These are phyloP conservation scores for Drosophila watanabei DNA, from an alignment of 1,140 invertebrate species.

Conservation along the genomic window DNA sequence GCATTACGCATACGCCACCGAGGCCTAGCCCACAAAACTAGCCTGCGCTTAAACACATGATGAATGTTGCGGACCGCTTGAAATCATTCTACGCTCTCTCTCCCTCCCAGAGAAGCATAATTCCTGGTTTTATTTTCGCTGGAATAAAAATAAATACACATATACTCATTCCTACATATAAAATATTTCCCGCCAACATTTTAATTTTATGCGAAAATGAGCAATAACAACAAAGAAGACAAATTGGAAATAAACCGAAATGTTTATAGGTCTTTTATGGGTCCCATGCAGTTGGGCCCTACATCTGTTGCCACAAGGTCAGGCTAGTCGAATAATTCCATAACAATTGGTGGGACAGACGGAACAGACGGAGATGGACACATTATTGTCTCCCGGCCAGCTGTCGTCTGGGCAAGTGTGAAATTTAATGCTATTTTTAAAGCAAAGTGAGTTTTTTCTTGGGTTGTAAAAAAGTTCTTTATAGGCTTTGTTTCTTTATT, in stretches of 20 bases:
- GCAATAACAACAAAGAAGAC: constrained; percentile 33
- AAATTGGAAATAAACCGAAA: constrained; percentile 38
- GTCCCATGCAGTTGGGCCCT: constrained; percentile 36
- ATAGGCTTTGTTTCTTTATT: neutral
- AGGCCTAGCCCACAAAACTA: constrained; percentile 30
- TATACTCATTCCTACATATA: neutral
- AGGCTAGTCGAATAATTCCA: constrained; percentile 36
- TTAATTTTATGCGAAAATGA: constrained; percentile 43
- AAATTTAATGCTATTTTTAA: constrained; percentile 36
- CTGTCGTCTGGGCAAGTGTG: constrained; percentile 41
- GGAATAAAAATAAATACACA: constrained; percentile 13
- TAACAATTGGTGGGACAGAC: constrained; percentile 36
- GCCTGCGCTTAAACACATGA: constrained; percentile 39
- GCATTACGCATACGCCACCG: constrained; percentile 70
- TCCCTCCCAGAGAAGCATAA: neutral
- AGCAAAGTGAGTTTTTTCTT: neutral
- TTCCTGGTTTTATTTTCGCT: constrained; percentile 7
- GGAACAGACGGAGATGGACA: constrained; percentile 14
- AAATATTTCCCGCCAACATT: constrained; percentile 29
- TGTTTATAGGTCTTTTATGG: constrained; percentile 48
- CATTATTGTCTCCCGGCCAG: constrained; percentile 37
- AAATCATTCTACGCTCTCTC: neutral
- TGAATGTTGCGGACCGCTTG: constrained; percentile 29
- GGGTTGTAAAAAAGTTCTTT: neutral
- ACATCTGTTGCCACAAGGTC: constrained; percentile 60